Conservation (phyloP, 2,888 invertebrate species). For the Alviniconcha strummeri region DNA sequence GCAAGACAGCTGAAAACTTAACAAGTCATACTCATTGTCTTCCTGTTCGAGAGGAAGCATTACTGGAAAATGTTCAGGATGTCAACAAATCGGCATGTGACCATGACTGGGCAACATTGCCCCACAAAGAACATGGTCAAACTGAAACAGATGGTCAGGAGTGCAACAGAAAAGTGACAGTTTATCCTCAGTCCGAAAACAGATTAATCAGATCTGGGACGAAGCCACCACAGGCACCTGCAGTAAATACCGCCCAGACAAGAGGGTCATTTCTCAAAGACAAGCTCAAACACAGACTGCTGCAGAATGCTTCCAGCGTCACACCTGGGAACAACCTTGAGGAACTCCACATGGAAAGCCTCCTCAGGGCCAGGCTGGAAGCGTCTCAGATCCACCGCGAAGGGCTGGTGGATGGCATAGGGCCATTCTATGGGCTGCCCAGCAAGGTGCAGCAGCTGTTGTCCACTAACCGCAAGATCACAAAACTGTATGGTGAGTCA, state of each 20-base stretch:
- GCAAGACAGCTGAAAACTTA: no score
- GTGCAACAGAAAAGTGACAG: no score
- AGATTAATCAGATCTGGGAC: no score
- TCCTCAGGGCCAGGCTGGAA: conserved; percentile 54
- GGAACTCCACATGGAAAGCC: conserved; percentile 46
- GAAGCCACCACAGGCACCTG: no score
- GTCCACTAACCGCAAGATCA: conserved; percentile 85
- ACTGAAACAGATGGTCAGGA: no score
- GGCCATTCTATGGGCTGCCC: conserved; percentile 87
- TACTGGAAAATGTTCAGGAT: background rate
- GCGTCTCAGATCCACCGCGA: conserved; percentile 52
- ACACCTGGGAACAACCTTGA: conserved; percentile 44
- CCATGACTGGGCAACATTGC: no score
- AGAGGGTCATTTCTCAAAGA: conserved; percentile 48
- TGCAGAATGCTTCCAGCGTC: conserved; percentile 55
- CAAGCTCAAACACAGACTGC: conserved; percentile 49
- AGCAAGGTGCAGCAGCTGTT: conserved; percentile 82
- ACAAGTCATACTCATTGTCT: background rate
- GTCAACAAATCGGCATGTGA: no score
- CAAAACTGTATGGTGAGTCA: conserved; percentile 84
- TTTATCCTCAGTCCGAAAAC: no score
- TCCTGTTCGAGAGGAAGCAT: background rate
- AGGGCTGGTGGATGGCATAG: conserved; percentile 54
- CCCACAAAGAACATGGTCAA: no score
- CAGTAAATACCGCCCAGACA: no score